Evolutionary conservation across 2,113 vertebrate genomes (phyloP), one percentile per base, ranked within the genome.

Genomic region (Heliornis fulica): DNA sequence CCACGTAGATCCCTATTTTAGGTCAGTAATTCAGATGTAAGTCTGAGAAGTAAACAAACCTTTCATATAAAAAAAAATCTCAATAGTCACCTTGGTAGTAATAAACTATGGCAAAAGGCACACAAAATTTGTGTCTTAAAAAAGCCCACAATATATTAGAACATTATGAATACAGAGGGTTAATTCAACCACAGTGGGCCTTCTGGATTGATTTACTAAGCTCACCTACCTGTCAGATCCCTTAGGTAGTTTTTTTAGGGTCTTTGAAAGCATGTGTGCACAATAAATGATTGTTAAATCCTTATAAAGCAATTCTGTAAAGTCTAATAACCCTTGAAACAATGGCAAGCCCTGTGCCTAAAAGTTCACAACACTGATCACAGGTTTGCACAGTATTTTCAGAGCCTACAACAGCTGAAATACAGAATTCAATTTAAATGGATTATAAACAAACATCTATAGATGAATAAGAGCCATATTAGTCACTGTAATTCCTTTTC

Each of bases 111-210:
- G 40, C 15, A 94, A 87, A 51, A 89, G 17, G 53, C 10, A 54
- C 16, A 57, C 1, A 31, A 21, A 88, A 41, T 19, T 91, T 36
- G 38, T 64, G 13, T 43, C 21, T 40, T 50, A 26, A 51, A 63
- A 59, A 61, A 77, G 41, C 26, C 15, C 50, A 26, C 50, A 26
- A 28, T 36, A 19, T 60, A 66, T 40, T 63, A 43, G 71, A 75
- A n/a, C 22, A 81, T 25, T 10, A 22, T 11, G 3, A 69, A 68
- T 45, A 56, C 1, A 0, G 25, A 72, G 32, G 22, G 16, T 78
- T 78, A 75, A 68, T 78, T 87, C 51, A 77, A 48, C 40, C 18
- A 64, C 0, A 0, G 10, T 8, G 5, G 29, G 15, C 26, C 43
- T 78, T 26, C 50, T 59, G 16, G 32, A 46, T 6, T 53, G 51